phyloP scores from a whole-genome alignment of 2,113 vertebrate species.

The Rhinopomastus cyanomelas region DNA sequence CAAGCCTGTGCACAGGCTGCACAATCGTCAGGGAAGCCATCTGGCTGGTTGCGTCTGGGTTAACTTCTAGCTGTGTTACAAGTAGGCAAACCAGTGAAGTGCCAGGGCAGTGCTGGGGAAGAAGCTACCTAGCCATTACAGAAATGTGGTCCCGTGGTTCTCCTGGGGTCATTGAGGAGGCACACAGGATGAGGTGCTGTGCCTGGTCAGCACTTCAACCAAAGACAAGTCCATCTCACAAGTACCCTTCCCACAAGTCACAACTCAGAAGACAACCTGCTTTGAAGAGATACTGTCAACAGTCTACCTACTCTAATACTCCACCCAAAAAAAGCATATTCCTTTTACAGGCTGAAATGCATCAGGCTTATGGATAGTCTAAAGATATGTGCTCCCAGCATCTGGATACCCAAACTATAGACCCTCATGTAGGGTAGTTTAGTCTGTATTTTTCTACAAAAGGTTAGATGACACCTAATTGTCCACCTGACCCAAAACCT shows the following conservation, averaged over 20 bases:
- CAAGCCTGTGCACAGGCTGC: background rate
- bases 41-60: accelerated
- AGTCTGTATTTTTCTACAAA: background rate
- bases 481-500: background rate
- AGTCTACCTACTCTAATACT: background rate
- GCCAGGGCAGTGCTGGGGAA: background rate
- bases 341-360: background rate
- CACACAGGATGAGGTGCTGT: accelerated
- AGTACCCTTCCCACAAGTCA: background rate
- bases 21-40: background rate
- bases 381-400: background rate
- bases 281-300: background rate
- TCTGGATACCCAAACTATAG: background rate
- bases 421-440: background rate
- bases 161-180: background rate
- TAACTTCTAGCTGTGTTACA: background rate
- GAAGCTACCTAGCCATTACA: background rate
- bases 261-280: background rate
- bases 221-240: background rate
- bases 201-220: background rate
- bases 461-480: background rate
- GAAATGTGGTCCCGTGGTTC: background rate
- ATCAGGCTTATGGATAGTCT: background rate
- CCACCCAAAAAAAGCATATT: background rate
- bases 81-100: background rate